Conservation (phyloP, 2,797 vertebrate genomes). For the Enteromius viviparus region DNA sequence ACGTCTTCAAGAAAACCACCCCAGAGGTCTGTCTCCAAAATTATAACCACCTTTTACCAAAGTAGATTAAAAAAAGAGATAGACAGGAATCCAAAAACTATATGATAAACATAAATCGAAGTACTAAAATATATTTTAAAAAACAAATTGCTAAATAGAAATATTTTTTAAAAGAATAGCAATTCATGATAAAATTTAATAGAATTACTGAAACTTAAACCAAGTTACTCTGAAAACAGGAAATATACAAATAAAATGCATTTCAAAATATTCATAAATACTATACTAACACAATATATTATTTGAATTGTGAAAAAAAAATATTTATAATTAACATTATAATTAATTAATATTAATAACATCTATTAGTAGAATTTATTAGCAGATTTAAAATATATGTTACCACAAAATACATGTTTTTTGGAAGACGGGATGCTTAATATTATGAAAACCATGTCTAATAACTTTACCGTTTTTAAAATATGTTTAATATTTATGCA, state of each 20-base stretch:
- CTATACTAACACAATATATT: neutral
- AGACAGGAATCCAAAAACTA: neutral
- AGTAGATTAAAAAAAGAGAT: neutral
- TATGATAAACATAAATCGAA: neutral
- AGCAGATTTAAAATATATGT: neutral
- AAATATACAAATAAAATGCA: neutral
- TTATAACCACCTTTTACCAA: neutral
- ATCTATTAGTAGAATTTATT: neutral
- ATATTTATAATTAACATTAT: neutral
- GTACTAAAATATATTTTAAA: neutral
- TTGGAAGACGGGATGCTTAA: neutral
- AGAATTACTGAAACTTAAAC: neutral
- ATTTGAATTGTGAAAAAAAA: neutral
- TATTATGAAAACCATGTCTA: neutral
- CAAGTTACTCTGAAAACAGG: neutral
- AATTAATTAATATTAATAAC: neutral
- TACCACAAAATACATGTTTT: neutral
- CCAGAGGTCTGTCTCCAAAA: constrained; percentile 78
- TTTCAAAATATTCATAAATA: neutral
- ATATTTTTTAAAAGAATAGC: neutral
- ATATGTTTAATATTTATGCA: neutral
- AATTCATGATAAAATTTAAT: neutral
- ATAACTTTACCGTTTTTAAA: neutral
- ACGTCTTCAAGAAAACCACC: constrained; percentile 90
- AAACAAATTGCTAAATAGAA: neutral